Evolutionary conservation across 2,797 vertebrate genomes (phyloP), one percentile per base, ranked within the genome.

Genomic region (Bradypodion ventrale): DNA sequence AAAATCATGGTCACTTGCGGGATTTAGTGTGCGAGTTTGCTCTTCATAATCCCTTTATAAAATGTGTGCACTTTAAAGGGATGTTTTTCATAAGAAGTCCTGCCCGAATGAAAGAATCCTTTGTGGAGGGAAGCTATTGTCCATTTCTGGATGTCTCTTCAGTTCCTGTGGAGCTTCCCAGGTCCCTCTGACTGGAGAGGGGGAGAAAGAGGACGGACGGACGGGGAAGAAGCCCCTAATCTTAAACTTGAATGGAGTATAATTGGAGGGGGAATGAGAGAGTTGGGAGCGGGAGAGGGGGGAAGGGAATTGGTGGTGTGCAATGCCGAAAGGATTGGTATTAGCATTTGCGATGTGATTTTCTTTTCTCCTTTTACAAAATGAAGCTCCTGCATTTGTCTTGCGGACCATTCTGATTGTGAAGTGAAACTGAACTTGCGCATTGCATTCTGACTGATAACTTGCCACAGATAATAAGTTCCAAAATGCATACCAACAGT

Each of bases 41-140:
- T 60, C 82, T 89, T 94, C 69, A 91, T 95, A 94, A 94, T 93
- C 92, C 93, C 92, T 93, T 95, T 95, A 94, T 92, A 94, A 93
- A 93, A 92, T 87, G 84, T 92, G 87, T 91, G 95, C 95, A 86
- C 94, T 93, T 96, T 95, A 96, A 94, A 95, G 88, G 94, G 92
- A 92, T 70, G 85, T 94, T 90, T 96, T 97, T 96, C 95, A 97
- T 96, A 93, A 93, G 95, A 93, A 91, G 89, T 74, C 52, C 37
- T 74, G 93, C 93, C 87, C 89, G 87, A 84, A 89, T 95, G 93
- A 95, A 96, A 95, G 94, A 92, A 69, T 21, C 93, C 95, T 97
- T 97, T 96, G 96, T 97, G 95, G 94, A 94, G 91, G 88, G 91
- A 86, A 90, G 87, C 93, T 94, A 96, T 97, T 97, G 96, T 97